A percentile compares a stretch with the other conserved stretches of the same genome.
Conservation (phyloP, 1,140 invertebrate genomes). For the Teleogryllus occipitalis region DNA sequence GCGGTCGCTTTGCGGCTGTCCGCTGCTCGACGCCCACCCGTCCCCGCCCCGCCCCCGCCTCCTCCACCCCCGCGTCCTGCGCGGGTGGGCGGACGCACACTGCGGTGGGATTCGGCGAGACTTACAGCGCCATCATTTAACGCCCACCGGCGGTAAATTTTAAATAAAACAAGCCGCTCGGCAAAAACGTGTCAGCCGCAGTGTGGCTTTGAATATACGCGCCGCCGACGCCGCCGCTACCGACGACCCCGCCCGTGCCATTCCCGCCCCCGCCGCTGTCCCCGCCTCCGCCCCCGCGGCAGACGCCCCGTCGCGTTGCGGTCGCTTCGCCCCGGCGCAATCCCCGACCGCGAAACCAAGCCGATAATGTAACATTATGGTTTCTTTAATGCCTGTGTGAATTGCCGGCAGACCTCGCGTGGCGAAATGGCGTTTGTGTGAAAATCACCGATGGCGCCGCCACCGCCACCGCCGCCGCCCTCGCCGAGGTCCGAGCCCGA, state of each 20-base stretch:
- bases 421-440: neutral
- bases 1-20: too few species aligned
- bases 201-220: neutral
- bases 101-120: neutral
- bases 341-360: neutral
- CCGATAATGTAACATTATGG: neutral
- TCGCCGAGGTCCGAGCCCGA: neutral
- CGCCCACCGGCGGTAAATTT: neutral
- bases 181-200: neutral
- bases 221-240: too few species aligned
- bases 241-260: too few species aligned
- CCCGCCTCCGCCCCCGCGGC: too few species aligned
- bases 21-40: too few species aligned
- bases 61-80: too few species aligned
- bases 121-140: neutral
- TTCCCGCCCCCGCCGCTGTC: too few species aligned
- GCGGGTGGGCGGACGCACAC: too few species aligned
- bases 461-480: too few species aligned
- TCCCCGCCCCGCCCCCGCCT: too few species aligned
- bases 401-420: neutral
- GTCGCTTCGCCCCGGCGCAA: neutral
- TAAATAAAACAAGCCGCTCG: neutral
- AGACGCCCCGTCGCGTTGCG: neutral
- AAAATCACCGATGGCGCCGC: neutral
- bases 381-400: neutral